Base-by-base conservation (phyloP, 53 echinoderm and acorn worm species). In the Mesocentrotus franciscanus region DNA sequence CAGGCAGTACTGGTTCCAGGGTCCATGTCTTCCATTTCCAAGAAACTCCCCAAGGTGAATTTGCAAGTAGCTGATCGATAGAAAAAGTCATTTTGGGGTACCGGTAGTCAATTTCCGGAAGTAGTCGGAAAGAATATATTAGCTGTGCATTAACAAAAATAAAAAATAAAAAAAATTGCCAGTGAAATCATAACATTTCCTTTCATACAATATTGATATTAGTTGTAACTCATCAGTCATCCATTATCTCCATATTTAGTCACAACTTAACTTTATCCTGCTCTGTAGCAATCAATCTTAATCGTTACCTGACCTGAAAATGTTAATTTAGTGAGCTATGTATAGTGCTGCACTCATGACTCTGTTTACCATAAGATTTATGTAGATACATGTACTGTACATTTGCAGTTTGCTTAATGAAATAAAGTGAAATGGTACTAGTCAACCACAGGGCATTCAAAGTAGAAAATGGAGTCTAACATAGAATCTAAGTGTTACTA, bases 1-100 rank as follows among this genome's bases (percentile, higher is more conserved):
- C 97, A 30, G 98, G 98, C 16, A 98, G 98, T 34, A 98, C 98
- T 16, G 98, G 98, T n/a, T 96, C 97, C 16, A 96, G 98, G 68
- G 97, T 98, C 30, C 98, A 98, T 92, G 96, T 98, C 85, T 97
- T 97, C 92, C 98, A 97, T 35, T 98, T 98, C 35, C 49, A 75
- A 78, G 93, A 93, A 76, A 78, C 49, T 36, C 74, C 93, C 26
- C 76, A 58, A 76, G 93, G 87, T 94, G 75, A 94, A 5, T 59
- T 24, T 85, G 74, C 9, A 30, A 74, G 12, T 10, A 30, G 29
- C 14, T 74, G 14, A 74, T 30, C 27, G 2, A n/a, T 49, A 26
- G 71, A 71, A 71, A 71, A 71, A 3, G 6, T 26, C 24, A 24
- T 71, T n/a, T n/a, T n/a, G n/a, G n/a, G n/a, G n/a, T 71, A 26